Percentiles rank a stretch among this genome's conserved stretches.
These are phyloP conservation scores for Pipistrellus nathusii DNA, from an alignment of 2,797 vertebrate genomes.

Conservation along the genomic window DNA sequence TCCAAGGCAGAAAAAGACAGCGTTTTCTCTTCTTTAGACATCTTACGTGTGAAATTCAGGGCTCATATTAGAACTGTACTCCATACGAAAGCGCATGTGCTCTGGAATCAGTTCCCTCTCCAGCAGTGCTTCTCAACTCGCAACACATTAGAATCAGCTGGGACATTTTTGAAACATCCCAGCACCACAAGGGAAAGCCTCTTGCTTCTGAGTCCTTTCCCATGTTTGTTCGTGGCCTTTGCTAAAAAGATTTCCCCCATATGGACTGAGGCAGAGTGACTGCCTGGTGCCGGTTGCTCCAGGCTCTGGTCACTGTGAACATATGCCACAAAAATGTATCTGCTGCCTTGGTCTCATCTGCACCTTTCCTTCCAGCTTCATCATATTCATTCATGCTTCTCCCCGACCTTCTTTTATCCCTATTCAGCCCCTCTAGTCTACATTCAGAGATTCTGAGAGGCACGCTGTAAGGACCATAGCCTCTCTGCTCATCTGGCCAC, in stretches of 20 bases:
- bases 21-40: too few species aligned
- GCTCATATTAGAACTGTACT: too few species aligned
- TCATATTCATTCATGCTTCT: background rate
- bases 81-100: too few species aligned
- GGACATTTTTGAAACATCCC: background rate
- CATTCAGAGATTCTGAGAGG: background rate
- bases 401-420: background rate
- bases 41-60: too few species aligned
- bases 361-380: fast-evolving
- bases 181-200: fast-evolving
- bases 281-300: fast-evolving
- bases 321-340: fast-evolving
- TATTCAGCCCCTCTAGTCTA: fast-evolving
- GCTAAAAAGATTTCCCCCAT: fast-evolving
- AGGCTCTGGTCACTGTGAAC: background rate
- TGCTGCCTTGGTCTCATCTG: fast-evolving
- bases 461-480: fast-evolving
- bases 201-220: background rate
- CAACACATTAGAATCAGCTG: background rate
- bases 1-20: too few species aligned
- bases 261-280: background rate
- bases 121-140: background rate
- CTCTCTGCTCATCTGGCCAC: fast-evolving
- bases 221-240: background rate
- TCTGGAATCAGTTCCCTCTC: background rate